These are phyloP conservation scores for Calliphora vomitoria DNA, from an alignment of 2,888 invertebrate genomes.

Conservation along the genomic window DNA sequence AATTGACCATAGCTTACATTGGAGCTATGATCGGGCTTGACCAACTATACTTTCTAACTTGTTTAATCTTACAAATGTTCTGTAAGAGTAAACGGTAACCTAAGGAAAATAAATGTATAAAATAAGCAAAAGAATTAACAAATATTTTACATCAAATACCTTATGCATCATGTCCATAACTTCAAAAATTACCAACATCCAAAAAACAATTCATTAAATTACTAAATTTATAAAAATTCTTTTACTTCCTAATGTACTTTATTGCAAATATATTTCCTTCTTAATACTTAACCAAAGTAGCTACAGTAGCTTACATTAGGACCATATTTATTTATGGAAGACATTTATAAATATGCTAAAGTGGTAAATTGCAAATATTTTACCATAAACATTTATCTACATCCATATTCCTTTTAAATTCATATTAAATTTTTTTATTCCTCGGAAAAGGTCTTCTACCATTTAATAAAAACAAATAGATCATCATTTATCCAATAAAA, in stretches of 20 bases:
- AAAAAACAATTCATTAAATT: no score
- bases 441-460: slow-evolving; percentile 1
- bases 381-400: slow-evolving; percentile 1
- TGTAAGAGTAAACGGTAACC: no score
- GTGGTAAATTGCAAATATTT: not conserved
- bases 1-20: no score
- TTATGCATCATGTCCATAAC: no score
- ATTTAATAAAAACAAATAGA: slow-evolving; percentile 31
- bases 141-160: no score
- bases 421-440: not conserved
- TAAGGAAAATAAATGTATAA: no score
- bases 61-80: no score
- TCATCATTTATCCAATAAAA: slow-evolving; percentile 17
- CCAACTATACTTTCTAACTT: no score
- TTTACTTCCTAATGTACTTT: not conserved
- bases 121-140: no score
- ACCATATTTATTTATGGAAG: not conserved
- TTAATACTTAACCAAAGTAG: not conserved
- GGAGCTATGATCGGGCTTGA: no score
- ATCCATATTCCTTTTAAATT: not conserved
- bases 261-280: not conserved
- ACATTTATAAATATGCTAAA: not conserved
- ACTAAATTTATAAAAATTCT: no score
- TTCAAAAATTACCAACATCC: no score
- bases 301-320: not conserved